Evolutionary conservation across 2,888 invertebrate species (phyloP), one percentile per base, ranked within the genome.

Genomic region (Lacanobia wlatinum): DNA sequence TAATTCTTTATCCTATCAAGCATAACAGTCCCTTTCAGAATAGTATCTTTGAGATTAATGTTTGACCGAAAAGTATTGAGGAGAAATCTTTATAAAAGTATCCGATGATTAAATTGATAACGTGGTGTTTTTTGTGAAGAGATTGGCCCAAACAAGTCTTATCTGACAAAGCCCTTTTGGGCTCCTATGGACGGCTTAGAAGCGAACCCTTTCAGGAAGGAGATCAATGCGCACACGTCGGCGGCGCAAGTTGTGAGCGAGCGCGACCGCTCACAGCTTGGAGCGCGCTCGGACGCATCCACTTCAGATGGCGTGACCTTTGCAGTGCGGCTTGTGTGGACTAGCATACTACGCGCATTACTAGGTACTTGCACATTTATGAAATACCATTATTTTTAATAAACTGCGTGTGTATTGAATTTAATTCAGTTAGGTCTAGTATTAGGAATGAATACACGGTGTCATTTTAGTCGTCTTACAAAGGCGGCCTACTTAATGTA

Each of bases 21-120:
- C 77, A 88, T 88, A 88, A 84, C 84, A 78, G 83, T 79, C 79
- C 78, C 76, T 85, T 79, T 85, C 78, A 83, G 82, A 83, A 86
- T 86, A 81, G 83, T 82, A 82, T 82, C 85, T 89, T 89, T 90
- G 87, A 90, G 87, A 83, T 89, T 83, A 83, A 88, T 85, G 78
- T 78, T 62, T 73, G 73, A 73, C 71, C 69, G 70, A 82, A 81
- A 76, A 72, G 83, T 86, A 86, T 86, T 84, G 78, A 82, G 74
- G 70, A 69, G 80, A 76, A 84, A 83, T 81, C 75, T 80, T 70
- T 80, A 69, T 71, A 82, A 82, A 85, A 77, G 77, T 91, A 89
- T 89, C 88, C 84, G 88, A 92, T 93, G 94, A 94, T 94, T 93
- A 91, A 92, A 93, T 92, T 91, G 94, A 93, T 94, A 94, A 91